Base-by-base conservation (phyloP, 1,140 invertebrate genomes). In the Magallana ariakensis region DNA sequence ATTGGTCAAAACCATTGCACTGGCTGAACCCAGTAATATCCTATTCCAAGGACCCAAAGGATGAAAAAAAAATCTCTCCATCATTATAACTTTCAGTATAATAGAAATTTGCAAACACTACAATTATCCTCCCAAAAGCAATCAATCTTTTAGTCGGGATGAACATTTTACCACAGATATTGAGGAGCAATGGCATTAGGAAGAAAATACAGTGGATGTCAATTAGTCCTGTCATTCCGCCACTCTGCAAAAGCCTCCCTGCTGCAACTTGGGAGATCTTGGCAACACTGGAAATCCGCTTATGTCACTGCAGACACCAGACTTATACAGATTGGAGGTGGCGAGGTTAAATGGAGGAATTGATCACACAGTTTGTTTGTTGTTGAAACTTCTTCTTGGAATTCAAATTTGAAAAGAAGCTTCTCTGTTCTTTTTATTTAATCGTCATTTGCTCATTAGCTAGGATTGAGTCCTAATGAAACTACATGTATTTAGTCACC, bases 81-180 rank as follows among this genome's bases (percentile, higher is more conserved):
- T 22, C 66, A 75, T 22, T 46, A 26, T 75, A 60, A 46, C 0
- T 75, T 46, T 5, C 66, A 10, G 66, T 13, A 75, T 26, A 19
- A 75, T 75, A 26, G 26, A 75, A 46, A 26, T 22, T 46, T 75
- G 33, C 66, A 75, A 75, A 75, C 15, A 75, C 66, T 75, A 75
- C 66, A 75, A 75, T 75, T 75, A 75, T 75, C 66, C 33, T 75
- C 33, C 66, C 66, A 33, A 75, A 75, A 75, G 66, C 66, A 75
- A 75, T 75, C 66, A 75, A 75, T 75, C 66, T 75, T 75, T 75
- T 4, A 46, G 33, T 11, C 33, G 66, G 26, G 66, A 75, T 33
- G 66, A 26, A 26, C 66, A 26, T 22, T 75, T 75, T 75, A 75
- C 6, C 66, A 26, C 66, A 26, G 66, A 75, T 75, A 75, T 75